These are phyloP conservation scores for Lottia gigantea DNA, from an alignment of 2,888 invertebrate genomes.

Conservation along the genomic window DNA sequence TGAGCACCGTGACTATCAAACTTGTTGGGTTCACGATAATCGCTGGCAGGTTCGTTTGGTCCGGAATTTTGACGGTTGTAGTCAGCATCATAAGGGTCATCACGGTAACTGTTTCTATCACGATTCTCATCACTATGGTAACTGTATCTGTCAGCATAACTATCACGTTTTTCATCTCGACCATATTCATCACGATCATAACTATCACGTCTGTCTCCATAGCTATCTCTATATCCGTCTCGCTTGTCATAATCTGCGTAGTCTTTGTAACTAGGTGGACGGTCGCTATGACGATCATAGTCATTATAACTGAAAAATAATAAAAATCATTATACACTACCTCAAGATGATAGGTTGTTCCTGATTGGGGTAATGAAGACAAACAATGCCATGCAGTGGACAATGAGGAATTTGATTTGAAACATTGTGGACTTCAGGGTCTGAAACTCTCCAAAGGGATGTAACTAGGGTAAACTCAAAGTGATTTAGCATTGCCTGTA, in stretches of 20 bases:
- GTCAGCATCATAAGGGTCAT: constrained; percentile 20
- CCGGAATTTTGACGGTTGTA: constrained; percentile 25
- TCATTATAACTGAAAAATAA: constrained; percentile 20
- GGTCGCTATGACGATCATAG: constrained; percentile 17
- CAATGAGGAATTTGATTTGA: no score
- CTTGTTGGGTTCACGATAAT: constrained; percentile 42
- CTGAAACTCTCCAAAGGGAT: no score
- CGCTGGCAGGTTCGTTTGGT: constrained; percentile 21
- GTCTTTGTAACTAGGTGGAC: constrained; percentile 23
- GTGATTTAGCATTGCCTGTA: no score
- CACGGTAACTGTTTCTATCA: constrained; percentile 22
- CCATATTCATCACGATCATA: constrained; percentile 21
- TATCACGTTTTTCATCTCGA: constrained; percentile 26
- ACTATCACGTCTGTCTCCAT: constrained; percentile 16
- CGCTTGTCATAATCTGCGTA: constrained; percentile 28
- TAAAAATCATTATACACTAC: no score
- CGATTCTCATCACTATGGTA: constrained; percentile 25
- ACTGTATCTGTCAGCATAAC: constrained; percentile 26
- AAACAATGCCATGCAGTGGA: no score
- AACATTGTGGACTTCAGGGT: no score
- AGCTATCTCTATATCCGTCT: constrained; percentile 32
- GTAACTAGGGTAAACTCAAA: no score
- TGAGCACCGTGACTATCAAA: constrained; percentile 50
- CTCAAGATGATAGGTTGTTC: no score
- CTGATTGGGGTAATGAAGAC: no score